Evolutionary conservation across 2,113 vertebrate genomes (phyloP).

Genomic region (Pionites leucogaster): DNA sequence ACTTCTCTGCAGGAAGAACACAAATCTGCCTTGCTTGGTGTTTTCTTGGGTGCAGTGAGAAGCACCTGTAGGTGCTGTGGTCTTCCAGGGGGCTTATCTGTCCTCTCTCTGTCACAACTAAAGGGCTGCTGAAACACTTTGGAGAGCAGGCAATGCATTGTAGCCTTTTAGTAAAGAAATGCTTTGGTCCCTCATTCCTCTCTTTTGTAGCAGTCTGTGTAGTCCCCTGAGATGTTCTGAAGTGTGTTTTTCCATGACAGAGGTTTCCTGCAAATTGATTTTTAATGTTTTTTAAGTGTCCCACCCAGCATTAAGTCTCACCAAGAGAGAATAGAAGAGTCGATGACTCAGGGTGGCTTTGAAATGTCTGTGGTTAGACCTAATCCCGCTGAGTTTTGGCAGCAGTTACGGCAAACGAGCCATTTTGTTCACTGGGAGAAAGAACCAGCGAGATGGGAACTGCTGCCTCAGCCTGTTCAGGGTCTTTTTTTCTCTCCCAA

Average conservation of each 20-base stretch:
- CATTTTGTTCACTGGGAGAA: conserved; percentile 12
- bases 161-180: background rate
- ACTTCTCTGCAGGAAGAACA: background rate
- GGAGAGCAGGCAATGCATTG: background rate
- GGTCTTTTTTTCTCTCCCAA: background rate
- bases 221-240: background rate
- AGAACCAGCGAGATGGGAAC: background rate
- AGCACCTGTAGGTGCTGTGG: background rate
- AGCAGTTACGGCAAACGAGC: background rate
- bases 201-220: background rate
- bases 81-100: background rate
- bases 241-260: conserved; percentile 52
- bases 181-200: background rate
- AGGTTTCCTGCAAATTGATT: background rate
- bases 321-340: background rate
- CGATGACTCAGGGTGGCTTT: conserved; percentile 12
- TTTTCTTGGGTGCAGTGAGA: background rate
- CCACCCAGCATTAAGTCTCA: background rate
- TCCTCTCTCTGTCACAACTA: background rate
- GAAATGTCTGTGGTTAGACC: conserved; percentile 9
- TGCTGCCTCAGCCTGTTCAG: background rate
- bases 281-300: background rate
- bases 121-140: background rate
- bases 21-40: background rate
- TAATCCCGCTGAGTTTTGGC: conserved; percentile 28